These are phyloP conservation scores for Stictocephala bisonia DNA, from an alignment of 2,888 invertebrate species.

Conservation along the genomic window DNA sequence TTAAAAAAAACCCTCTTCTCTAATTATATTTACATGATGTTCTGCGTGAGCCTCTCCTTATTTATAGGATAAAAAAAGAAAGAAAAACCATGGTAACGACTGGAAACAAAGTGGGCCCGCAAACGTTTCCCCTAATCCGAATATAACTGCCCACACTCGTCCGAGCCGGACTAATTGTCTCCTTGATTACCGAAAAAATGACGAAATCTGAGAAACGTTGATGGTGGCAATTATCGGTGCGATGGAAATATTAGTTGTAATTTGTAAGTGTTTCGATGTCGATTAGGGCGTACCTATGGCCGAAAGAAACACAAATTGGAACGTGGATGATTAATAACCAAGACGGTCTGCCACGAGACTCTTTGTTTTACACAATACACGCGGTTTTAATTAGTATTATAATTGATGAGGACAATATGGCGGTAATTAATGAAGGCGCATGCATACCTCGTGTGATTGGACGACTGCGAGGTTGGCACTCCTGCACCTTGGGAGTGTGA, in stretches of 20 bases:
- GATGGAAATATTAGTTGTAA: constrained; percentile 39
- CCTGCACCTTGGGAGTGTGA: too few species aligned
- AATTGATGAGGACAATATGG: constrained; percentile 46
- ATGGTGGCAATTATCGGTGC: constrained; percentile 29
- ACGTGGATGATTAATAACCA: constrained; percentile 39
- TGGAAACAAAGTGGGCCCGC: neutral
- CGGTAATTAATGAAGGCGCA: constrained; percentile 37
- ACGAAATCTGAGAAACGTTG: constrained; percentile 38
- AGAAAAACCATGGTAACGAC: constrained; percentile 31
- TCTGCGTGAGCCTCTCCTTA: too few species aligned
- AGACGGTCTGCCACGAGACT: constrained; percentile 32
- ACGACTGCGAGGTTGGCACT: too few species aligned
- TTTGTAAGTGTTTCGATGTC: constrained; percentile 24
- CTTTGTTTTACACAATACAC: constrained; percentile 46
- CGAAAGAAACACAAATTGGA: constrained; percentile 32
- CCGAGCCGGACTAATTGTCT: neutral
- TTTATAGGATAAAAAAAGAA: too few species aligned
- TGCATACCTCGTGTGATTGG: constrained; percentile 36
- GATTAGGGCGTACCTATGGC: constrained; percentile 28
- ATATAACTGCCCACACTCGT: constrained; percentile 30
- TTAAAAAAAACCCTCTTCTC: too few species aligned
- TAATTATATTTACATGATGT: too few species aligned
- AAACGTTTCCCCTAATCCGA: constrained; percentile 37
- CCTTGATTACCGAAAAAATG: constrained; percentile 41
- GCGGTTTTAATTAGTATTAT: constrained; percentile 46